Percentiles rank a stretch among this genome's conserved stretches.
Conservation (phyloP, 2,113 vertebrate species). For the Struthio camelus region DNA sequence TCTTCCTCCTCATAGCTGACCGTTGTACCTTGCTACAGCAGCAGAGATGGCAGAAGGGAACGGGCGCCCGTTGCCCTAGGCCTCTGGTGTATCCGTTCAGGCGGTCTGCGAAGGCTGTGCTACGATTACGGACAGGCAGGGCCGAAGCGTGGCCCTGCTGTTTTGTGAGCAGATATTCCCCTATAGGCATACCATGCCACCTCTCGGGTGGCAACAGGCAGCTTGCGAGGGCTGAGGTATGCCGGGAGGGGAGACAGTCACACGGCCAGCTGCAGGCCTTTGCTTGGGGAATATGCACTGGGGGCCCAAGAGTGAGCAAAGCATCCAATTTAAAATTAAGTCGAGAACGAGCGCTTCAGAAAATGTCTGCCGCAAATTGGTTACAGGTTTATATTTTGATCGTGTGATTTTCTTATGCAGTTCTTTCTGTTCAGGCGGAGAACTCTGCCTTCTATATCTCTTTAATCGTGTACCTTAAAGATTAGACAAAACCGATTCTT, state of each 20-base stretch:
- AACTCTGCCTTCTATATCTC: neutral
- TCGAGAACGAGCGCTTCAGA: neutral
- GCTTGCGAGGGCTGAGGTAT: neutral
- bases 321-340: neutral
- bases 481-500: neutral
- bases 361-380: neutral
- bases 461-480: neutral
- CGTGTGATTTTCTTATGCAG: neutral
- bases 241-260: neutral
- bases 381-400: neutral
- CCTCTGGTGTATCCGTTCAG: neutral
- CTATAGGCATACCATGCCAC: neutral
- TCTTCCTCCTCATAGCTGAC: neutral
- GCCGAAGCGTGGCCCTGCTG: neutral
- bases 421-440: neutral
- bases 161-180: neutral
- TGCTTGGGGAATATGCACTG: neutral
- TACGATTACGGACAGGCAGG: neutral
- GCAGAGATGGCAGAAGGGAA: neutral
- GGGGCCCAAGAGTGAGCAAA: neutral
- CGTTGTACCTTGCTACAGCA: neutral
- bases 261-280: fast-evolving
- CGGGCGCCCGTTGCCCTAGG: neutral
- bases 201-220: fast-evolving
- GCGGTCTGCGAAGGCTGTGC: neutral